Conservation (phyloP, 2,797 vertebrate species). For the Chelon auratus region DNA sequence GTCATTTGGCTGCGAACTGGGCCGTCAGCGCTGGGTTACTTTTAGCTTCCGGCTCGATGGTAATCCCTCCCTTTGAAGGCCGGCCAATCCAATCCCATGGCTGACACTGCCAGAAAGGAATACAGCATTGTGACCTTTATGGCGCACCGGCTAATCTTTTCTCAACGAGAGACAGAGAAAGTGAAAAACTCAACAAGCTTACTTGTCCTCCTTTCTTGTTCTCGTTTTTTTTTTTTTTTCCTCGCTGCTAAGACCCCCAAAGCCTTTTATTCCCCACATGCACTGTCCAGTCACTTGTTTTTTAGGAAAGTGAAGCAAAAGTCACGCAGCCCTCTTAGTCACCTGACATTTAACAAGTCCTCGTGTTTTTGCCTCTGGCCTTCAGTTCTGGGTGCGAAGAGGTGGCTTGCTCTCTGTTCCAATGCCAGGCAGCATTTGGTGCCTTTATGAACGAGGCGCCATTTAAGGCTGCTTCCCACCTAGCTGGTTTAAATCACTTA, state of each 20-base stretch:
- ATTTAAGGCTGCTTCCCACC: constrained; percentile 55
- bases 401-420: constrained; percentile 25
- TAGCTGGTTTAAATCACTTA: constrained; percentile 47
- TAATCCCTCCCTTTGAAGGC: constrained; percentile 78
- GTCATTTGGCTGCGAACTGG: constrained; percentile 70
- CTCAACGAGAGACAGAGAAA: constrained; percentile 31
- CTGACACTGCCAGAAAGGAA: constrained; percentile 60
- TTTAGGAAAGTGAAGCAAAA: constrained; percentile 52
- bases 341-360: constrained; percentile 74
- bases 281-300: constrained; percentile 35
- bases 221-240: constrained; percentile 25
- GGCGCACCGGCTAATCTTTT: constrained; percentile 66
- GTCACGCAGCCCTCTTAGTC: constrained; percentile 51
- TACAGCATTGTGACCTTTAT: constrained; percentile 74
- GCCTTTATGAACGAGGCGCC: constrained; percentile 24
- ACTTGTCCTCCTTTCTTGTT: constrained; percentile 42
- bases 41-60: constrained; percentile 66
- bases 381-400: constrained; percentile 42
- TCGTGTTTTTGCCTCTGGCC: constrained; percentile 66
- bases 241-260: constrained; percentile 34
- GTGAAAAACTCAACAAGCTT: constrained; percentile 61
- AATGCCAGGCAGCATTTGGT: constrained; percentile 43
- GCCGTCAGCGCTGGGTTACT: constrained; percentile 64
- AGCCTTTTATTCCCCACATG: constrained; percentile 30
- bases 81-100: constrained; percentile 73